A percentile compares a stretch with the other conserved stretches of the same genome.
These are phyloP conservation scores for Chorisops tibialis DNA, from an alignment of 2,888 invertebrate genomes.

Conservation along the genomic window DNA sequence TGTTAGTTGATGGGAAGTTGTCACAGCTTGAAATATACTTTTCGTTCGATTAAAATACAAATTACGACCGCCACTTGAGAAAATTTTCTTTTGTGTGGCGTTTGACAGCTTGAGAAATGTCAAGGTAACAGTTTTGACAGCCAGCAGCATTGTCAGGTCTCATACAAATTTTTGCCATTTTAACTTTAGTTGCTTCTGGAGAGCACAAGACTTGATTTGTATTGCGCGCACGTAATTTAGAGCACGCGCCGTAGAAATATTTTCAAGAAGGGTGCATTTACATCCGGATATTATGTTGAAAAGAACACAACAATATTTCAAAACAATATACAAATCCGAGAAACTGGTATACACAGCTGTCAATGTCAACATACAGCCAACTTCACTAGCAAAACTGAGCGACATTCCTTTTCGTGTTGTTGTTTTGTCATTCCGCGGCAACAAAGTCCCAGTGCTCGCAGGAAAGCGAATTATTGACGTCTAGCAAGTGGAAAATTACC, in stretches of 20 bases:
- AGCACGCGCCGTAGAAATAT: too few species aligned
- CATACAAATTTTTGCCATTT: background rate
- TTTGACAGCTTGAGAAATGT: background rate
- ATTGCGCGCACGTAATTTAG: too few species aligned
- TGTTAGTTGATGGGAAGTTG: too few species aligned
- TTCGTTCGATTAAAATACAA: too few species aligned
- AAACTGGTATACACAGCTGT: background rate
- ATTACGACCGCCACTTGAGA: background rate
- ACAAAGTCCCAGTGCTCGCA: background rate
- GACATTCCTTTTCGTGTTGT: background rate
- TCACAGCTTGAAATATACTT: too few species aligned
- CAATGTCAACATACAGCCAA: background rate
- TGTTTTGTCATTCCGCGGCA: constrained; percentile 4
- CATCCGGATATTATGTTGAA: too few species aligned
- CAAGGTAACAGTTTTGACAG: too few species aligned
- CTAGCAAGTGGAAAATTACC: constrained; percentile 8
- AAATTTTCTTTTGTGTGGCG: background rate
- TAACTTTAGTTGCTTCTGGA: too few species aligned
- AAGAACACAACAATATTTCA: too few species aligned
- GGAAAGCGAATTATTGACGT: background rate
- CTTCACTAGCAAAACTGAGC: background rate
- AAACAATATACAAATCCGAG: too few species aligned
- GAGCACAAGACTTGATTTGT: too few species aligned
- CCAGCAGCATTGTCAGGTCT: background rate
- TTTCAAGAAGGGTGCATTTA: too few species aligned